Evolutionary conservation across 2,113 vertebrate species (phyloP).

Genomic region (Hemicordylus capensis): DNA sequence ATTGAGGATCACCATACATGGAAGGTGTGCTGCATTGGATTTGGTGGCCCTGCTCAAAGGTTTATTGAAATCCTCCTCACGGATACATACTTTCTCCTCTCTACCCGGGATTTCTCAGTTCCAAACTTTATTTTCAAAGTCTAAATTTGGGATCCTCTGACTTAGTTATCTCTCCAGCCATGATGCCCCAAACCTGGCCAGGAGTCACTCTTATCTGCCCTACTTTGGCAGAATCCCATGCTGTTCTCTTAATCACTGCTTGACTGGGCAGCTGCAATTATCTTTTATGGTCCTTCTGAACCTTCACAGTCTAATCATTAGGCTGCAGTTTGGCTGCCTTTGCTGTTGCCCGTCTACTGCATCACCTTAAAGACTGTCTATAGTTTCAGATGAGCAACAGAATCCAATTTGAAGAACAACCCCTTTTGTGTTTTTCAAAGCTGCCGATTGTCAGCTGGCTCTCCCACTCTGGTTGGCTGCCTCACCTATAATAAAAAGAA

Average conservation of each 20-base stretch:
- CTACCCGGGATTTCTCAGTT: neutral
- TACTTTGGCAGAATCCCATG: conserved; percentile 4
- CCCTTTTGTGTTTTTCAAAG: neutral
- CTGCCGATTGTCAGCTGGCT: neutral
- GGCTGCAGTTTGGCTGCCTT: neutral
- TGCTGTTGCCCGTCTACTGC: neutral
- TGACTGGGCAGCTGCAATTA: conserved; percentile 17
- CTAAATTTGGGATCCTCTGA: neutral
- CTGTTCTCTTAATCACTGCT: neutral
- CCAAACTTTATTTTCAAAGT: neutral
- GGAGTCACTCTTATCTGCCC: neutral
- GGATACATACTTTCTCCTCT: neutral
- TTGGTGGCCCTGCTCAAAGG: neutral
- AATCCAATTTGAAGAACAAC: neutral
- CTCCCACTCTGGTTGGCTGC: neutral
- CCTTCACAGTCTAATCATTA: conserved; percentile 25
- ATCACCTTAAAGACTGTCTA: neutral
- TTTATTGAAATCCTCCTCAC: neutral
- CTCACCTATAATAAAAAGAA: neutral
- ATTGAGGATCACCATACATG: too few species aligned
- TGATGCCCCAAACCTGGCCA: neutral
- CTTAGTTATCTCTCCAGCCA: neutral
- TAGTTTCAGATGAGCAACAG: neutral
- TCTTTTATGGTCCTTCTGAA: neutral
- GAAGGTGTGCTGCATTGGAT: neutral